Conservation (phyloP, 2,797 vertebrate species). For the Apodemus agrarius region DNA sequence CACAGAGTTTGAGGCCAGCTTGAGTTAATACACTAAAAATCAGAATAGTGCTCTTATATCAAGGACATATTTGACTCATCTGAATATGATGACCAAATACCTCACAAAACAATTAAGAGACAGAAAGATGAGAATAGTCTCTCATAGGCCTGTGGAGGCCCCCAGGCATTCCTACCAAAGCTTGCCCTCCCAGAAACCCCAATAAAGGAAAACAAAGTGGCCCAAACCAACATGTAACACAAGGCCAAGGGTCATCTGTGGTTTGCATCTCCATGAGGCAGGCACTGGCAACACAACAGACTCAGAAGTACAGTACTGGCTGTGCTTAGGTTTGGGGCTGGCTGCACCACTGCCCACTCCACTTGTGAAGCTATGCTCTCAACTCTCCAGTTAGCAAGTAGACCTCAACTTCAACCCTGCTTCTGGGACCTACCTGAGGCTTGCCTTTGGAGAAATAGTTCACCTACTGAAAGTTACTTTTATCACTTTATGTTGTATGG, state of each 20-base stretch:
- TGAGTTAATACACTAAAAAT: not conserved
- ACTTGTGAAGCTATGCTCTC: not conserved
- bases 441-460: not conserved
- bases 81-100: slow-evolving; percentile 39
- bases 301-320: not conserved
- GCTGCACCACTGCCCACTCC: not conserved
- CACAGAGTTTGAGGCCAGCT: not conserved
- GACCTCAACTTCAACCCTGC: not conserved
- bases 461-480: not conserved
- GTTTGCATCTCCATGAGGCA: not conserved
- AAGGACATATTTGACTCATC: not conserved
- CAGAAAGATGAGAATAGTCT: not conserved
- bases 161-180: not conserved
- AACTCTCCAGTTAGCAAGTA: not conserved
- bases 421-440: not conserved
- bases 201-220: not conserved
- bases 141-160: accelerated
- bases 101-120: not conserved
- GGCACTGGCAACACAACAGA: not conserved
- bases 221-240: not conserved
- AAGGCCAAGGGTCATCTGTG: not conserved
- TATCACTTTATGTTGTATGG: not conserved
- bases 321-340: not conserved
- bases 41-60: not conserved
- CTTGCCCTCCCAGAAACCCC: not conserved